phyloP scores from a whole-genome alignment of 2,888 invertebrate species.

The Pteria penguin region DNA sequence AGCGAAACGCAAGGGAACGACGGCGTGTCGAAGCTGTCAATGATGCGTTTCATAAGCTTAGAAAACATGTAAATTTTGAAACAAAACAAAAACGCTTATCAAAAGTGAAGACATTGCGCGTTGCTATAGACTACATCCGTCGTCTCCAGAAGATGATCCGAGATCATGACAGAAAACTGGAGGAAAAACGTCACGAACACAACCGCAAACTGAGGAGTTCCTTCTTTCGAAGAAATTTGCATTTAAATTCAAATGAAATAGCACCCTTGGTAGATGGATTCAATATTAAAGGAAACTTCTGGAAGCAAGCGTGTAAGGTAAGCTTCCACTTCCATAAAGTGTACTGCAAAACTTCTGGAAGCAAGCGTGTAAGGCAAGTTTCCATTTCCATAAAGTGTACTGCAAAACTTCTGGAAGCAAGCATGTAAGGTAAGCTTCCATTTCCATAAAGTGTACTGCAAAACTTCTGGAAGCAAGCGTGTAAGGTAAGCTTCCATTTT shows the following conservation, averaged over 20 bases:
- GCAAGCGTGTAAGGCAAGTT: no score
- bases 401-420: no score
- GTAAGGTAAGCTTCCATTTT: no score
- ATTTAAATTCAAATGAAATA: background rate
- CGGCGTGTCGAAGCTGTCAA: conserved; percentile 85
- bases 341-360: no score
- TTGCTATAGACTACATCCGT: conserved; percentile 84
- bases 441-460: no score
- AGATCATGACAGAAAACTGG: conserved; percentile 59
- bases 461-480: no score
- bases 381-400: no score
- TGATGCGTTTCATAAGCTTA: conserved; percentile 83
- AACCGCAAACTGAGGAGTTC: background rate
- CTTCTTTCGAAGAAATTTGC: background rate
- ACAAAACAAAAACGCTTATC: conserved; percentile 82
- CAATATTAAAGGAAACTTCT: background rate
- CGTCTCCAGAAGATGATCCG: conserved; percentile 81
- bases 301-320: background rate
- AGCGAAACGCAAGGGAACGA: conserved; percentile 84
- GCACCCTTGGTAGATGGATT: background rate
- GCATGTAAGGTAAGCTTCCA: no score
- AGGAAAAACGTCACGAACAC: background rate
- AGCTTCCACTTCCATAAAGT: no score
- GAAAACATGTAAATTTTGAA: conserved; percentile 84
- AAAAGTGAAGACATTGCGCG: conserved; percentile 84